A percentile compares a stretch with the other conserved stretches of the same genome.
phyloP scores from a whole-genome alignment of 2,888 invertebrate species.

The Drosophila flavopinicola region DNA sequence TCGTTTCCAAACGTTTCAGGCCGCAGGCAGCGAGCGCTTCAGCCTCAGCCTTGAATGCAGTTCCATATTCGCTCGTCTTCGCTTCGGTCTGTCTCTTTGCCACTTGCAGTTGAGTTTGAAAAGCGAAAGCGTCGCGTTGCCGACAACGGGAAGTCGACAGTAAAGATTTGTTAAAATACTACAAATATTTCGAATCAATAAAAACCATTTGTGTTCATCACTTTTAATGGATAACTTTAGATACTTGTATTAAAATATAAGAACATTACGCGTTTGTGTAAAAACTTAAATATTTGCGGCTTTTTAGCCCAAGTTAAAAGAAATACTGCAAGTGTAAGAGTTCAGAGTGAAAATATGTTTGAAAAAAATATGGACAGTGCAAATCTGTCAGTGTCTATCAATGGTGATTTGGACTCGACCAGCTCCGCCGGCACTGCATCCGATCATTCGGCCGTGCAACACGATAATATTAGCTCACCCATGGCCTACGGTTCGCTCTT shows the following conservation, averaged over 20 bases:
- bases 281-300: no score
- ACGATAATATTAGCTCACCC: constrained; percentile 82
- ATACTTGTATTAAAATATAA: not conserved
- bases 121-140: constrained; percentile 67
- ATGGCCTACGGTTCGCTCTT: constrained; percentile 82
- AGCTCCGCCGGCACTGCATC: constrained; percentile 84
- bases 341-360: constrained; percentile 71
- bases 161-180: constrained; percentile 1
- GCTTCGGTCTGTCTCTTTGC: constrained; percentile 44
- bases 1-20: constrained; percentile 48
- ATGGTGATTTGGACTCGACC: constrained; percentile 84
- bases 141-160: constrained; percentile 18
- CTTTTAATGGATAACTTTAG: constrained; percentile 5
- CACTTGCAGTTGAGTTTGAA: constrained; percentile 71
- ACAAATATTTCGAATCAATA: not conserved
- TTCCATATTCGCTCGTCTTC: constrained; percentile 43
- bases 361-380: constrained; percentile 83
- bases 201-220: not conserved
- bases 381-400: constrained; percentile 80
- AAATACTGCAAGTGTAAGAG: constrained; percentile 5
- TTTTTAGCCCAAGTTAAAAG: not conserved
- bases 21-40: constrained; percentile 10
- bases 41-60: constrained; percentile 53
- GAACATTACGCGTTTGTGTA: not conserved
- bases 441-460: constrained; percentile 81